phyloP scores from a whole-genome alignment of 2,888 invertebrate genomes.

The Dolichopus griseipennis region DNA sequence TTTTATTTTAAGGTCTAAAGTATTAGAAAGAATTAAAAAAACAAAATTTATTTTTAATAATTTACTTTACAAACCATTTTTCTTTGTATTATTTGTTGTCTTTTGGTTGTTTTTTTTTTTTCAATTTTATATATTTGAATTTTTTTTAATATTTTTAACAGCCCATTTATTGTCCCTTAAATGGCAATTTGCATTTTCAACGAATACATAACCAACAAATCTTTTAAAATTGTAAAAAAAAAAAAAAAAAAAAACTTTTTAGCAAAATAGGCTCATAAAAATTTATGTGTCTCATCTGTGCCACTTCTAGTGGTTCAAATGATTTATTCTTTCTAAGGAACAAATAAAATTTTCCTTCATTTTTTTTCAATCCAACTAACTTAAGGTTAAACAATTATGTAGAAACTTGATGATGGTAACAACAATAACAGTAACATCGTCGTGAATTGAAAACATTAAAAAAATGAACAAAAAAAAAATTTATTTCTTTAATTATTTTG shows the following conservation, averaged over 20 bases:
- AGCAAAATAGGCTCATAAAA: neutral
- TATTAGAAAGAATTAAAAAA: no score
- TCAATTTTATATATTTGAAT: no score
- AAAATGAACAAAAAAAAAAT: no score
- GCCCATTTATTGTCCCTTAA: neutral
- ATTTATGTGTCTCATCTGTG: slow-evolving; percentile 3
- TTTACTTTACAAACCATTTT: no score
- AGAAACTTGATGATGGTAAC: neutral
- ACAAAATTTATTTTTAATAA: no score
- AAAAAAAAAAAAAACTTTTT: neutral
- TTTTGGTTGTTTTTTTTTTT: no score
- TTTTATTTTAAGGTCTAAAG: no score
- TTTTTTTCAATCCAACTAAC: neutral
- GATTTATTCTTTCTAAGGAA: neutral
- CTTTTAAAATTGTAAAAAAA: neutral
- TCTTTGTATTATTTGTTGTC: no score
- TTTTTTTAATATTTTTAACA: neutral
- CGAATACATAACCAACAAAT: no score
- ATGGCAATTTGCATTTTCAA: no score
- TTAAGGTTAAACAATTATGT: neutral
- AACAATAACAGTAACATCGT: no score
- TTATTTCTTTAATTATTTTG: neutral
- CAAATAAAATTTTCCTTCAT: neutral
- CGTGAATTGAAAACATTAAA: no score
- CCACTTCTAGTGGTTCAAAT: neutral